These are phyloP conservation scores for Crenichthys baileyi DNA, from an alignment of 2,797 vertebrate genomes.

Conservation along the genomic window DNA sequence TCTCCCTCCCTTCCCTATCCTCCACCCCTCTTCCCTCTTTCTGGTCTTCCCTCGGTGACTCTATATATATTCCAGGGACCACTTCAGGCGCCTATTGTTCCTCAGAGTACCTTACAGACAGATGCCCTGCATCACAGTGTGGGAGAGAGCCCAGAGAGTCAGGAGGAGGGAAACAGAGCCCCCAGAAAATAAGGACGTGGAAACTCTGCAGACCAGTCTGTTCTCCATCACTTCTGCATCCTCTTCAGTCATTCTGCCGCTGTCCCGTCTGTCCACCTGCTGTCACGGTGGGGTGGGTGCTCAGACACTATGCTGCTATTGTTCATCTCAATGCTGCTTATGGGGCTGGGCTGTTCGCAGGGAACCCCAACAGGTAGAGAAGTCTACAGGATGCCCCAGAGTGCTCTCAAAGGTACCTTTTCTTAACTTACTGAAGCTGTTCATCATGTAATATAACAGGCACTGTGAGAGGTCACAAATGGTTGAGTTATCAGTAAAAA, in stretches of 20 bases:
- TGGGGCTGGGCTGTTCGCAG: conserved; percentile 60
- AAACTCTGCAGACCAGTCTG: conserved; percentile 28
- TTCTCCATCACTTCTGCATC: conserved; percentile 42
- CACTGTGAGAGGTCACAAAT: not conserved
- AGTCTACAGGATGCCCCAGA: conserved; percentile 87
- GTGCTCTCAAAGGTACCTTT: conserved; percentile 84
- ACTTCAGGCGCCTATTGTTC: conserved; percentile 81
- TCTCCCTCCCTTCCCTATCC: conserved; percentile 71
- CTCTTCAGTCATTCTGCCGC: conserved; percentile 9
- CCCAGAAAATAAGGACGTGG: conserved; percentile 45
- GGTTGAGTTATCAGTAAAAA: not conserved
- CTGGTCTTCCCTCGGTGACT: conserved; percentile 76
- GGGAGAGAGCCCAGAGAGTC: conserved; percentile 65
- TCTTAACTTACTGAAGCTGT: not conserved
- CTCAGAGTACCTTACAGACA: conserved; percentile 79
- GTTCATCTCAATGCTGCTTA: conserved; percentile 66
- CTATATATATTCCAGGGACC: conserved; percentile 85
- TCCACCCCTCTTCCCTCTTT: conserved; percentile 64
- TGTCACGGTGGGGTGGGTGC: conserved; percentile 56
- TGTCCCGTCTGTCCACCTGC: conserved; percentile 26
- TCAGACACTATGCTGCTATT: conserved; percentile 74
- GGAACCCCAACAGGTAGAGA: conserved; percentile 82
- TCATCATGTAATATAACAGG: not conserved
- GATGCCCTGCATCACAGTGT: conserved; percentile 75
- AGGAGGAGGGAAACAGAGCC: conserved; percentile 67